Conservation (phyloP, 2,797 vertebrate species). For the Pangasius djambal region DNA sequence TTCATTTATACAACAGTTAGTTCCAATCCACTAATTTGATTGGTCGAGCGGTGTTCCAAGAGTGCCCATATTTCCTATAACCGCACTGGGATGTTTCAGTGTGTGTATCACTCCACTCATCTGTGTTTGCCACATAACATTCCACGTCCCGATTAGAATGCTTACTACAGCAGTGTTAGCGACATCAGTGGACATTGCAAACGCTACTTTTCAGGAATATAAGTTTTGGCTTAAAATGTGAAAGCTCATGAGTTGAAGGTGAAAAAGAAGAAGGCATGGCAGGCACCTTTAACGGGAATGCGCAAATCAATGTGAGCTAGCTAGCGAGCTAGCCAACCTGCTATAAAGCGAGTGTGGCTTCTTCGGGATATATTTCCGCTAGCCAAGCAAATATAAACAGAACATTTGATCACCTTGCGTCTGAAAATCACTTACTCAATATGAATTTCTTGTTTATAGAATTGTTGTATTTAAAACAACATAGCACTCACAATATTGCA, state of each 20-base stretch:
- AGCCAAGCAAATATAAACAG: too few species aligned
- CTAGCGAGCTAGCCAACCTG: neutral
- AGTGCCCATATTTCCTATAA: too few species aligned
- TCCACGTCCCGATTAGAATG: neutral
- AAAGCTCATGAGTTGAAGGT: neutral
- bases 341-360: neutral
- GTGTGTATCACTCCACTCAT: neutral
- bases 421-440: neutral
- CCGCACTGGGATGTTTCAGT: too few species aligned
- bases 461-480: neutral
- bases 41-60: too few species aligned
- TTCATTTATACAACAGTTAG: neutral
- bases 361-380: neutral
- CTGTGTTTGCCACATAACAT: neutral
- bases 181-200: neutral
- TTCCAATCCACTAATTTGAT: neutral
- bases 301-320: neutral
- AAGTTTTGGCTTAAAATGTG: neutral
- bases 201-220: too few species aligned
- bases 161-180: too few species aligned
- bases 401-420: neutral
- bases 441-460: neutral
- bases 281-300: neutral
- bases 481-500: neutral
- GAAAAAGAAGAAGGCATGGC: neutral